Base-by-base conservation (phyloP, 2,888 invertebrate genomes). In the Acanthopleura granulata region DNA sequence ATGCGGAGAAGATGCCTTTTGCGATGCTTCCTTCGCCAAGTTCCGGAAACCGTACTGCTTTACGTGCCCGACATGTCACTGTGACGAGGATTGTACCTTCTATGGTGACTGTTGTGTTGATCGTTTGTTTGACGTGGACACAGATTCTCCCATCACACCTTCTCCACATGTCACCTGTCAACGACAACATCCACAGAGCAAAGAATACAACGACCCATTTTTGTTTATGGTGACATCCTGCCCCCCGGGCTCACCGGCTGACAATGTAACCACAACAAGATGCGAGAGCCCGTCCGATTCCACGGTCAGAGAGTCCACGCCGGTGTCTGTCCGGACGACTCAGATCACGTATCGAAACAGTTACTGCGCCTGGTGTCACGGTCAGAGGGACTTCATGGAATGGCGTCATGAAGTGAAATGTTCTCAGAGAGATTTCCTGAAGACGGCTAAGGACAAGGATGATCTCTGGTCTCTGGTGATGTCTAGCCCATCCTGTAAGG, bases 81-180 rank as follows among this genome's bases (percentile, higher is more conserved):
- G 66, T 66, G 66, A 66, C 29, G 66, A 66, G 1, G 16, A 3
- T 27, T 66, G 66, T 66, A 22, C 25, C 4, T 14, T 22, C 16
- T 66, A 27, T 25, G 66, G 66, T 14, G 66, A 66, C 29, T 66
- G 66, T 66, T 66, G 66, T 27, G 22, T 25, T 25, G 66, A 66
- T 27, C 22, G 18, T 6, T 66, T 66, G 29, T 66, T 66, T 27
- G 16, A 27, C 3, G 22, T 16, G 6, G 18, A 18, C 57, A 66
- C 27, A 16, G 25, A 66, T 6, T 16, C 22, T 6, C 15, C 16
- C 3, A 27, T 14, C 6, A 9, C 66, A 22, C 22, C 25, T 3
- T 66, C 66, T 27, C 25, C 66, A 27, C 29, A 66, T 3, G 14
- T 66, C 16, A 27, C 66, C 29, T 66, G 66, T 66, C 22, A 66